A percentile compares a stretch with the other conserved stretches of the same genome.
Evolutionary conservation across 2,888 invertebrate genomes (phyloP).

Genomic region (Spilosoma lubricipeda): DNA sequence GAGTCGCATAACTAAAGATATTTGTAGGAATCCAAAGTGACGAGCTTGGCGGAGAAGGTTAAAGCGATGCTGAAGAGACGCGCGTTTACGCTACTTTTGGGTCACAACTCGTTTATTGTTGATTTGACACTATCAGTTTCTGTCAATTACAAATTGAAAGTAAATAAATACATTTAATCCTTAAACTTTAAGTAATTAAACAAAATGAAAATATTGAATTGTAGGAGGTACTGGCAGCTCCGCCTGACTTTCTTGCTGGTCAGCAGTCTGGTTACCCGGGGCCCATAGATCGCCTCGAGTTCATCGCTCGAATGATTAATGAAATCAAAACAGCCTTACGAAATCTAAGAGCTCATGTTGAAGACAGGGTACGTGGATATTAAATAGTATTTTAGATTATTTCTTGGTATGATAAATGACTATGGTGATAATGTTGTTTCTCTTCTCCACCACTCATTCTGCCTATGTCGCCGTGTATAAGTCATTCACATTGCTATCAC

Average conservation of each 20-base stretch:
- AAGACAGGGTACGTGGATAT: constrained; percentile 48
- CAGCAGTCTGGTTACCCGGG: constrained; percentile 54
- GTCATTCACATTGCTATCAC: not conserved
- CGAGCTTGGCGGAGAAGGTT: no score
- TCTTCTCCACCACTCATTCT: not conserved
- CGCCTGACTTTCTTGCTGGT: constrained; percentile 52
- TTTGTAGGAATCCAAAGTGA: no score
- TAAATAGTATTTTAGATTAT: not conserved
- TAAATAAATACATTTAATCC: no score
- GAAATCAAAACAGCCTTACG: constrained; percentile 64
- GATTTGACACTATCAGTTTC: no score
- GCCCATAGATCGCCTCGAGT: constrained; percentile 70
- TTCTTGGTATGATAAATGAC: not conserved
- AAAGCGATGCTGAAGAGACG: no score
- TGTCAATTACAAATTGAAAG: no score
- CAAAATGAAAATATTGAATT: not conserved
- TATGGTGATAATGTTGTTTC: not conserved
- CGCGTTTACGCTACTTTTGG: no score
- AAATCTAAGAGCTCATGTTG: constrained; percentile 51
- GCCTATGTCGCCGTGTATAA: not conserved
- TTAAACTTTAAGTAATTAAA: no score
- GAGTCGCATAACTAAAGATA: no score
- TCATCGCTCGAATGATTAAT: constrained; percentile 62
- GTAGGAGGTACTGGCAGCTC: constrained; percentile 49
- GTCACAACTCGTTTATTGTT: no score